Evolutionary conservation across 2,888 invertebrate species (phyloP).

Genomic region (Hypselothyrea guttata): DNA sequence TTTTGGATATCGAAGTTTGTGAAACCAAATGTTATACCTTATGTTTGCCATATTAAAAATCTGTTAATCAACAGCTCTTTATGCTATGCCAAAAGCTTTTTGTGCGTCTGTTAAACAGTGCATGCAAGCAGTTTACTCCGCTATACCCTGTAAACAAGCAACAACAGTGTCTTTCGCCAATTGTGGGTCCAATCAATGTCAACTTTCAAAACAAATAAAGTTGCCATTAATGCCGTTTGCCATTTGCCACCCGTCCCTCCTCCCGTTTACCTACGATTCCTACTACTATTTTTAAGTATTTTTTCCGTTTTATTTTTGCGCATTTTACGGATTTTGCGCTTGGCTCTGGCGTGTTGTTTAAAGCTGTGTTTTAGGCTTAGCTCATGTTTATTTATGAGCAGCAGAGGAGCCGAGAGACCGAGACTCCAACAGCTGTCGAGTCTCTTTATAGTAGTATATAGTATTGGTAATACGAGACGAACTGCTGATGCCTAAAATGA

Average conservation of each 20-base stretch:
- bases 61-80: too few relatives aligned
- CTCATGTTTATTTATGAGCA: conserved; percentile 72
- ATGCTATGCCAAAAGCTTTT: too few relatives aligned
- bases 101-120: neutral
- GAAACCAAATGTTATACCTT: too few relatives aligned
- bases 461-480: conserved; percentile 54
- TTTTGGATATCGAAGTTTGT: too few relatives aligned
- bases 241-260: conserved; percentile 1
- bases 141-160: conserved; percentile 13
- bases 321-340: too few relatives aligned
- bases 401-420: conserved; percentile 23
- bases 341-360: conserved; percentile 50
- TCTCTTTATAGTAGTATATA: conserved; percentile 5
- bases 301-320: conserved; percentile 21
- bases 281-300: conserved; percentile 6
- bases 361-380: conserved; percentile 58
- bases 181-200: conserved; percentile 78
- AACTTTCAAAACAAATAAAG: conserved; percentile 75
- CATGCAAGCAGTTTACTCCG: neutral
- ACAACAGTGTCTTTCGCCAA: conserved; percentile 43
- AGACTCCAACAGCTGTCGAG: conserved; percentile 41
- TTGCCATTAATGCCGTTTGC: conserved; percentile 60
- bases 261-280: neutral
- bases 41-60: too few relatives aligned
- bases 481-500: conserved; percentile 34